Base-by-base conservation (phyloP, 2,113 vertebrate genomes). In the Poicephalus gulielmi region DNA sequence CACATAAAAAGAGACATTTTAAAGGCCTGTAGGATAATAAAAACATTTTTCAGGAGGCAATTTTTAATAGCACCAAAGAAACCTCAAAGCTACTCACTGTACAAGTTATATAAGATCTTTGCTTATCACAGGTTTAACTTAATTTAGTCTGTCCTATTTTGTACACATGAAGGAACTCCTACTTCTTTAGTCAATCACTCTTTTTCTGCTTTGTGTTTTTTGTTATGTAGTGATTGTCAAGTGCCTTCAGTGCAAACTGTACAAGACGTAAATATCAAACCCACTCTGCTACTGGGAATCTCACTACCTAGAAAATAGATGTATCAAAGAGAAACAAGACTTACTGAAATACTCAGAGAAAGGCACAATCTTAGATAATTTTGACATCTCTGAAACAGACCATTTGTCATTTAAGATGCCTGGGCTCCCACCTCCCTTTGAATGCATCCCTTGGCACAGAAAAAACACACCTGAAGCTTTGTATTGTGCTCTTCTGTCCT, bases 131-230 rank as follows among this genome's bases (percentile, higher is more conserved):
- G 80, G 84, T 89, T 95, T 96, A 93, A 92, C 94, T 94, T 92
- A 92, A 96, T 94, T 94, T 96, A 70, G 82, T 75, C 77, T 96
- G 86, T 62, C 94, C 94, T 93, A 71, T 89, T 96, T 93, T 76
- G 83, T 84, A 90, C 59, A 86, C 80, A 94, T 19, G 68, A 80
- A 90, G 62, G 52, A 78, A 91, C 83, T 96, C 83, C 92, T 86
- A 81, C 88, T 86, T 90, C 93, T 96, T 73, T 76, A 96, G 94
- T 97, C 95, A 96, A 96, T 92, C 96, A 86, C 83, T 79, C 94
- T 96, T 97, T 95, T 96, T 79, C 92, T 91, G 92, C 91, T 92
- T 84, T 11, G 1, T 79, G 41, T 14, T 57, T 91, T 62, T 78
- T 84, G 30, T 90, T 94, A 91, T 81, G 94, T 91, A 89, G 24